phyloP scores from a whole-genome alignment of 2,113 vertebrate genomes.

The Melozone crissalis region DNA sequence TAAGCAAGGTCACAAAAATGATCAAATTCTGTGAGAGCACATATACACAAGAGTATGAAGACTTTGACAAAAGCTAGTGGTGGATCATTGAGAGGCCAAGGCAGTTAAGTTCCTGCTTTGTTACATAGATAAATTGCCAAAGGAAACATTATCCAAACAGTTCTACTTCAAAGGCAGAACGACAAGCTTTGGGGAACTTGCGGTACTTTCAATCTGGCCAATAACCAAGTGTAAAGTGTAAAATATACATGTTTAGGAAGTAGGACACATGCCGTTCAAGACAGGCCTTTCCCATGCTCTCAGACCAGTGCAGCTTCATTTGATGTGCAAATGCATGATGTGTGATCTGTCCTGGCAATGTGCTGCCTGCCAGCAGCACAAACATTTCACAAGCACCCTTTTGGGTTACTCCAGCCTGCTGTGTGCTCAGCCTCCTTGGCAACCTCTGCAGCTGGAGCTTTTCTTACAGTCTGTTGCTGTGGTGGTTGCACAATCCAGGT shows the following conservation, averaged over 20 bases:
- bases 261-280: constrained; percentile 60
- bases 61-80: background rate
- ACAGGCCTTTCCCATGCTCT: constrained; percentile 67
- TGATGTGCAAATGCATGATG: constrained; percentile 63
- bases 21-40: background rate
- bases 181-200: constrained; percentile 65
- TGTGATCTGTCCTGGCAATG: constrained; percentile 50
- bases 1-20: background rate
- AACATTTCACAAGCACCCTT: constrained; percentile 48
- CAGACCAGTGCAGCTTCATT: constrained; percentile 49
- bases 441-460: constrained; percentile 23
- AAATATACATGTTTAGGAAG: constrained; percentile 61
- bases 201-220: constrained; percentile 66
- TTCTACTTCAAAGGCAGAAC: constrained; percentile 75
- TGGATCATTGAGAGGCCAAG: background rate
- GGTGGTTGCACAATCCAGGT: background rate
- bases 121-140: constrained; percentile 73
- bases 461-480: background rate
- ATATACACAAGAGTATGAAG: background rate
- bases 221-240: constrained; percentile 69
- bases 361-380: constrained; percentile 44
- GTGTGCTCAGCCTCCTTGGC: constrained; percentile 22
- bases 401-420: constrained; percentile 13
- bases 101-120: constrained; percentile 35
- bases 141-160: constrained; percentile 76